A percentile compares a stretch with the other conserved stretches of the same genome.
phyloP scores from a whole-genome alignment of 1,140 invertebrate genomes.

The Aphidius gifuensis region DNA sequence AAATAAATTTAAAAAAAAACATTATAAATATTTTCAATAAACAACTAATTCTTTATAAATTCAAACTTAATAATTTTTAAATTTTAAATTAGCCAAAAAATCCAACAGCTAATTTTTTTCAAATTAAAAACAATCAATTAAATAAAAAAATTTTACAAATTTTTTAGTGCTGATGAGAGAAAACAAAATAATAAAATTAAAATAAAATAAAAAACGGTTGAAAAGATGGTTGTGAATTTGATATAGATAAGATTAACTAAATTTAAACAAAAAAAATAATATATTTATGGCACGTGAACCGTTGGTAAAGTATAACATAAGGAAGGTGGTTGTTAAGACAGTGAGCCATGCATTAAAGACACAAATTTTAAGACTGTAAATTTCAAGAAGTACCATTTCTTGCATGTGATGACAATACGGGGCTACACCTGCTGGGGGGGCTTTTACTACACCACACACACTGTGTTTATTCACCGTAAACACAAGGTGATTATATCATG shows the following conservation, averaged over 20 bases:
- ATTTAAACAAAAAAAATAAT: too few species aligned
- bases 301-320: background rate
- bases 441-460: conserved; percentile 7
- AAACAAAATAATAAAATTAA: conserved; percentile 6
- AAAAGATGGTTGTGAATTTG: conserved; percentile 19
- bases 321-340: conserved; percentile 35
- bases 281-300: conserved; percentile 17
- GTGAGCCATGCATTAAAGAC: conserved; percentile 30
- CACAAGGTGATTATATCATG: conserved; percentile 12
- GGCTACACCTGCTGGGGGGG: conserved; percentile 40
- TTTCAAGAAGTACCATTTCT: background rate
- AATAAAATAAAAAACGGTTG: too few species aligned
- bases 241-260: conserved; percentile 18
- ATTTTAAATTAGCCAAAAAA: too few species aligned
- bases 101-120: too few species aligned
- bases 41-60: too few species aligned
- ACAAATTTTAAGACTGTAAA: too few species aligned
- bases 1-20: too few species aligned
- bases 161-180: too few species aligned
- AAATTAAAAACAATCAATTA: background rate
- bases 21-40: background rate
- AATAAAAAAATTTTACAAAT: background rate
- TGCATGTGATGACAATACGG: conserved; percentile 13
- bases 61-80: too few species aligned
- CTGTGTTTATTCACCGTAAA: conserved; percentile 8